These are phyloP conservation scores for Gymnopithys bicolor DNA, from an alignment of 2,797 vertebrate genomes.

Conservation along the genomic window DNA sequence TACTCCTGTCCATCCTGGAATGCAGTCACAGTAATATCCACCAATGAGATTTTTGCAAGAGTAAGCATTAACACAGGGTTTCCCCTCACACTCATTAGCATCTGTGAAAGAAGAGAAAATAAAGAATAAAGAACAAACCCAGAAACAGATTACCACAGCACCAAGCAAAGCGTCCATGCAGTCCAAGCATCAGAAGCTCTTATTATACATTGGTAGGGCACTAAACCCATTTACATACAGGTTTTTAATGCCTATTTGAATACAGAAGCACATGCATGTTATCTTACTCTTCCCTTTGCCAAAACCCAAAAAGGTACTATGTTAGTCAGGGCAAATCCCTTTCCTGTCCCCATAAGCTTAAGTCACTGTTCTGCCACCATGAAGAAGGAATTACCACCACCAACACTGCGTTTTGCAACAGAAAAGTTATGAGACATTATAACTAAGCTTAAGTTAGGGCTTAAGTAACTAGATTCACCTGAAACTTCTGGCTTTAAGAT, in stretches of 20 bases:
- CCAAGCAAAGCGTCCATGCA: slow-evolving; percentile 70
- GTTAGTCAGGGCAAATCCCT: slow-evolving; percentile 36
- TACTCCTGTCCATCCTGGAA: slow-evolving; percentile 93
- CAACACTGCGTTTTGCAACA: slow-evolving; percentile 3
- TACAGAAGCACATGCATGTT: slow-evolving; percentile 29
- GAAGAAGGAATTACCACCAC: slow-evolving; percentile 58
- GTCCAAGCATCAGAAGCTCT: slow-evolving; percentile 48
- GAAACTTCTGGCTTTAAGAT: neutral
- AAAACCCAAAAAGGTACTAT: neutral
- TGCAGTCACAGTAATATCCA: slow-evolving; percentile 98
- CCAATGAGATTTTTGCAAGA: slow-evolving; percentile 99
- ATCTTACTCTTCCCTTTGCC: neutral
- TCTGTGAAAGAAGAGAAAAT: slow-evolving; percentile 87
- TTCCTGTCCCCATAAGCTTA: neutral
- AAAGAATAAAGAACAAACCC: slow-evolving; percentile 74
- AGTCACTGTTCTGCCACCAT: slow-evolving; percentile 34
- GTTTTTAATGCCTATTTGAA: neutral
- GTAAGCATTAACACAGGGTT: slow-evolving; percentile 94
- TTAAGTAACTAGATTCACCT: neutral
- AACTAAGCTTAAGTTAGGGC: neutral
- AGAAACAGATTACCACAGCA: slow-evolving; percentile 73
- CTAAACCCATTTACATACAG: neutral
- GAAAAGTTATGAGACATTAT: neutral
- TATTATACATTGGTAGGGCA: neutral
- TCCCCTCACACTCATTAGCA: slow-evolving; percentile 93